These are phyloP conservation scores for Drosophila algonquin DNA, from an alignment of 2,888 invertebrate genomes.

Conservation along the genomic window DNA sequence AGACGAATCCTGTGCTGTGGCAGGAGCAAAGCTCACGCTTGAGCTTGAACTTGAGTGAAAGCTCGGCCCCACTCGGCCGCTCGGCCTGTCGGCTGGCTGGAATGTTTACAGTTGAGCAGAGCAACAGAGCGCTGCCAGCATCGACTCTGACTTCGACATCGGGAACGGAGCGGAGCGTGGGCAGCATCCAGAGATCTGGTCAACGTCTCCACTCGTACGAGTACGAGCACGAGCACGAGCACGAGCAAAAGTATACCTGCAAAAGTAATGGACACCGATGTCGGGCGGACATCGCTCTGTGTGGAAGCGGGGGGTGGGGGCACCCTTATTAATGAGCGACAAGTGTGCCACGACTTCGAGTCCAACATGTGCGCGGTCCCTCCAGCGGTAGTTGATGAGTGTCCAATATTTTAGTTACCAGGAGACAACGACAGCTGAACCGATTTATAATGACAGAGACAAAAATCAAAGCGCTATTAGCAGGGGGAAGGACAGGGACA, in stretches of 20 bases:
- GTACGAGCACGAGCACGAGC: neutral
- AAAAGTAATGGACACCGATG: conserved; percentile 64
- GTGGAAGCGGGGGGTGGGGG: conserved; percentile 9
- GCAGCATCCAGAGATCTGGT: conserved; percentile 47
- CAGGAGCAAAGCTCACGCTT: neutral
- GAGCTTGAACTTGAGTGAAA: conserved; percentile 59
- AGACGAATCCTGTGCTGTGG: conserved; percentile 30
- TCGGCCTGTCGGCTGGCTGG: conserved; percentile 37
- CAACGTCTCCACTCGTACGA: conserved; percentile 61
- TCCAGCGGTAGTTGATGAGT: conserved; percentile 60
- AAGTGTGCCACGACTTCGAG: conserved; percentile 63
- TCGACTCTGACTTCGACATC: conserved; percentile 32
- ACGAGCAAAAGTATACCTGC: conserved; percentile 59
- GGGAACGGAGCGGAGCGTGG: conserved; percentile 13
- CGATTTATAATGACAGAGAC: conserved; percentile 60
- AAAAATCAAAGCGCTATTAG: conserved; percentile 18
- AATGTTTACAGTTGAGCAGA: conserved; percentile 73
- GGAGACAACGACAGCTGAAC: conserved; percentile 55
- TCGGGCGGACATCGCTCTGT: conserved; percentile 39
- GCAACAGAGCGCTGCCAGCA: conserved; percentile 43
- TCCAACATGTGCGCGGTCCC: conserved; percentile 60
- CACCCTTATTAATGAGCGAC: conserved; percentile 76
- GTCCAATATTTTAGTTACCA: conserved; percentile 63
- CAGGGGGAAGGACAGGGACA: neutral
- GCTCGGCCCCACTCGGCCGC: conserved; percentile 45